Conservation (phyloP, 92 coral and sea anemone species). For the Zoanthus sociatus region DNA sequence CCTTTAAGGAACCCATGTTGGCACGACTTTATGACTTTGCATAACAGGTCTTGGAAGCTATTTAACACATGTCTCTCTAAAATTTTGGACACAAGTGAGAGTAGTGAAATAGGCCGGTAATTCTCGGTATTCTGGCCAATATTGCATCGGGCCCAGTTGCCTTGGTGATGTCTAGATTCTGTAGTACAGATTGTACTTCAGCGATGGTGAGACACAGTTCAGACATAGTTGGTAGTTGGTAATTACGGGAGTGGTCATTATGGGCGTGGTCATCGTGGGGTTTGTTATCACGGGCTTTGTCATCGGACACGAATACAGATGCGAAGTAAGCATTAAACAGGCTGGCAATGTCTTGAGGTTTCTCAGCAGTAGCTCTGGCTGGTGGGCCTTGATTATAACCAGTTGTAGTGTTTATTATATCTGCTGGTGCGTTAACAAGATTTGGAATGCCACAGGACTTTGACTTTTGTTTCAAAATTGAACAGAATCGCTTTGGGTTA, state of each 20-base stretch:
- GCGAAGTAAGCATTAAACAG: slow-evolving; percentile 56
- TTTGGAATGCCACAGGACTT: slow-evolving; percentile 61
- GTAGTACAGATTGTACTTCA: slow-evolving; percentile 49
- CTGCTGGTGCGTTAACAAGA: slow-evolving; percentile 47
- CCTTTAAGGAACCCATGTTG: too few relatives aligned
- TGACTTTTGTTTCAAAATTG: slow-evolving; percentile 64
- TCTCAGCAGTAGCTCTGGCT: slow-evolving; percentile 40
- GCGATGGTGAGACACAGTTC: slow-evolving; percentile 47
- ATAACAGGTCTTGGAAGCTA: slow-evolving; percentile 50
- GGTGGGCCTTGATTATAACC: slow-evolving; percentile 14
- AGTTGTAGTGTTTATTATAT: slow-evolving; percentile 15
- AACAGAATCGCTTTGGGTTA: slow-evolving; percentile 74
- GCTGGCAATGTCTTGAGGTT: slow-evolving; percentile 56
- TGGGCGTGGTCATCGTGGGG: slow-evolving; percentile 15
- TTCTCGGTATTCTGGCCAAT: slow-evolving; percentile 50
- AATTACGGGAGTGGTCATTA: slow-evolving; percentile 21
- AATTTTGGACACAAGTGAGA: too few relatives aligned
- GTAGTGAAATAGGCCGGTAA: slow-evolving; percentile 63
- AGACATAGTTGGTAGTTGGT: slow-evolving; percentile 39
- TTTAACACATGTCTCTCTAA: too few relatives aligned
- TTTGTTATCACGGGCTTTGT: neutral
- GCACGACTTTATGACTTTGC: slow-evolving; percentile 6
- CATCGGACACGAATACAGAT: slow-evolving; percentile 51
- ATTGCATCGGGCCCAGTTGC: slow-evolving; percentile 59
- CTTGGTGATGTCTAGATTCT: slow-evolving; percentile 44